Base-by-base conservation (phyloP, 2,113 vertebrate genomes). In the Larimichthys crocea region DNA sequence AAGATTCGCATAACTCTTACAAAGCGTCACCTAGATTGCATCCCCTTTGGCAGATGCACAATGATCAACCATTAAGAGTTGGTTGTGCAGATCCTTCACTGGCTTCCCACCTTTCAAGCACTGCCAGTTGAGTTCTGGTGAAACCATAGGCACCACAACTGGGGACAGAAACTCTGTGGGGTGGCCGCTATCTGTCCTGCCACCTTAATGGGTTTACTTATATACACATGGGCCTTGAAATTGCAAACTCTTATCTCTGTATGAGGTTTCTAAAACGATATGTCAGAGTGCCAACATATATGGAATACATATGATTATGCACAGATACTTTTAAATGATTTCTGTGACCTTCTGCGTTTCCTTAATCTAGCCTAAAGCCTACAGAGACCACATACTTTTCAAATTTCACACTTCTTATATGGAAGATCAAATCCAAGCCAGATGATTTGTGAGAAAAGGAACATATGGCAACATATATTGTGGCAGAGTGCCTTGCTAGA, bases 371-470 rank as follows among this genome's bases (percentile, higher is more conserved):
- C 35, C 52, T 63, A 29, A 59, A 75, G 57, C 56, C 46, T 31
- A 69, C 5, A 60, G 20, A 73, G 64, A 60, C 46, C 42, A 60
- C 70, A 66, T 35, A 62, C 53, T 50, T 5, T 49, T 85, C 42
- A 56, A 7, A 40, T 71, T 52, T 82, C 29, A 53, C 12, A 22
- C 55, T 59, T 79, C 66, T 66, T 62, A 22, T 42, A 77, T 31
- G 26, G 67, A 63, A 78, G 26, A 82, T 78, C 63, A 68, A 77
- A 80, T 68, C 22, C 6, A 59, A 74, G 56, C 76, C 61, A 80
- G 60, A 73, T 68, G 61, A 84, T 74, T 24, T 17, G 52, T 57
- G 14, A 14, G 60, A 69, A 60, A 50, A 22, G 63, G 12, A 46
- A 57, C 17, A 62, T 62, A 63, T 78, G 61, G 40, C 31, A 52